Base-by-base conservation (phyloP, 35 echinoderm and acorn worm species). In the Amphiura filiformis region DNA sequence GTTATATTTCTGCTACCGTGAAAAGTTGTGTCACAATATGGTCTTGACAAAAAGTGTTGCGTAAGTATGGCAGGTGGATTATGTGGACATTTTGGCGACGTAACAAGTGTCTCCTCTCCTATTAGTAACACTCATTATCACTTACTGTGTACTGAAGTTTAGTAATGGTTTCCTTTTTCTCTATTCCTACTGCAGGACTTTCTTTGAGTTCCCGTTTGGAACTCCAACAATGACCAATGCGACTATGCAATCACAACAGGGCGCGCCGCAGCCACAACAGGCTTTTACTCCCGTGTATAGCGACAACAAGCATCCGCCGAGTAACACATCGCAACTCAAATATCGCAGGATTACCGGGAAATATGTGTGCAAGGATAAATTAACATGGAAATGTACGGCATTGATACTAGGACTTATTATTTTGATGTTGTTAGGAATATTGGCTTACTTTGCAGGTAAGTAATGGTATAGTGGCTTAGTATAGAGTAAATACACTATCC, bases 401-500 rank as follows among this genome's bases (percentile, higher is more conserved):
- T 86, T 96, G 23, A 79, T 91, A 13, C 83, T 96, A 65, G 85
- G 87, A 3, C 37, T 96, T 22, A 81, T 96, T 56, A 84, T 90
- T 32, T 70, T 89, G 39, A 70, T 87, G 35, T 70, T 96, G 26
- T 87, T 92, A 75, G 94, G 81, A 76, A 84, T 92, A 35, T 86
- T 96, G 41, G 82, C 86, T 75, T 96, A 92, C 78, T 87, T 96
- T 65, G 91, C 94, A 92, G 89, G 94, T 95, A 78, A 86, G 90
- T 76, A 78, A 13, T n/a, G 28, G 34, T 20, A 81, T 20, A 78
- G 0, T 87, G 37, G n/a, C n/a, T n/a, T n/a, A n/a, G n/a, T n/a
- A n/a, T n/a, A n/a, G n/a, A n/a, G n/a, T n/a, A n/a, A n/a, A n/a
- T n/a, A n/a, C n/a, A n/a, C n/a, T n/a, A n/a, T n/a, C n/a, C n/a